Evolutionary conservation across 92 coral and sea anemone genomes (phyloP), one percentile per base, ranked within the genome.

Genomic region (Siderastrea siderea): DNA sequence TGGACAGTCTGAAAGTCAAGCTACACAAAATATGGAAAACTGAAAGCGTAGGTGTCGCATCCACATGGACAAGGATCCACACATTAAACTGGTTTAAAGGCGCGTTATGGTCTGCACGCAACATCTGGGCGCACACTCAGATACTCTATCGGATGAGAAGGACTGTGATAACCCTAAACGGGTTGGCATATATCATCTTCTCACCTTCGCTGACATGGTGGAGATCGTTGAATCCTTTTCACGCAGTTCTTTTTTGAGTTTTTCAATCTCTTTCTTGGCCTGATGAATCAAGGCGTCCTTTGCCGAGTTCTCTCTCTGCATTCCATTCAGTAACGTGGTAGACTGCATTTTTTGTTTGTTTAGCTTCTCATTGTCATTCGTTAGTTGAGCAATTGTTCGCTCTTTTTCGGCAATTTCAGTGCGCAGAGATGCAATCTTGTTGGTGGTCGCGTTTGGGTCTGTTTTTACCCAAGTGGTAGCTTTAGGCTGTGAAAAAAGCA

Each of bases 271-370:
- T 9, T 74, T 71, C 79, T 95, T 96, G 2, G 93, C 93, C 81
- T 96, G 99, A 7, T 95, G 96, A n/a, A 93, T 79, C 63, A 96
- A 80, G 9, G 98, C 88, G 76, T 96, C 99, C 80, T 96, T 96
- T 9, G 99, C 94, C 7, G 98, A 95, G 90, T 93, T 96, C 46
- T 96, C 99, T 62, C 98, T 81, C 87, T 96, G 99, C 47, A 96
- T 67, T 45, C 95, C 92, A 85, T 96, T 96, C 94, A 96, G 86
- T 14, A 96, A 79, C 5, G 93, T 90, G 9, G 98, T 87, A 3
- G 98, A 92, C 80, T 96, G 99, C 69, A 90, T 75, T 86, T 93
- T 95, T 16, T 95, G 96, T 76, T 96, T 96, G 91, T 88, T 96
- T 10, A 80, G 87, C 71, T 95, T 96, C 78, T 95, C 96, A 26